These are phyloP conservation scores for Drosophila percnosoma DNA, from an alignment of 2,888 invertebrate species.

Conservation along the genomic window DNA sequence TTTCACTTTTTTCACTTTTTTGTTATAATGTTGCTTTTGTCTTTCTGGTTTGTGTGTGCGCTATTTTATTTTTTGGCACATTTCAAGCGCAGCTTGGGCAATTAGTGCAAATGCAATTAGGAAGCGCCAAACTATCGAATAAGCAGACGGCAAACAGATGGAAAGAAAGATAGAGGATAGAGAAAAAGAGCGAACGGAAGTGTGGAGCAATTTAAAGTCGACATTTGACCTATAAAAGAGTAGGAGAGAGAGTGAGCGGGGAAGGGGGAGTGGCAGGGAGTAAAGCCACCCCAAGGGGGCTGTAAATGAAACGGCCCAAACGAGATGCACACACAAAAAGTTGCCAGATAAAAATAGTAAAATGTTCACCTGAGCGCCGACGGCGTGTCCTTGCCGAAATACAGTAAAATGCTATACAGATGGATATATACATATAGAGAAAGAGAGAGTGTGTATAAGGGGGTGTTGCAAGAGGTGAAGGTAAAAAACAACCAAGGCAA, in stretches of 20 bases:
- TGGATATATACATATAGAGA: background rate
- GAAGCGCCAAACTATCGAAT: conserved; percentile 67
- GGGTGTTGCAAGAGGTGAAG: background rate
- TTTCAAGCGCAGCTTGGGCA: conserved; percentile 70
- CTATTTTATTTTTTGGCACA: conserved; percentile 53
- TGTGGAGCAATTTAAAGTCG: background rate
- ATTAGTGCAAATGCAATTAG: conserved; percentile 77
- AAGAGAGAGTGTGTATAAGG: no score
- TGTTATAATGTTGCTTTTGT: background rate
- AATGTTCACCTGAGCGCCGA: conserved; percentile 38
- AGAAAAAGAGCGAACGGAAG: background rate
- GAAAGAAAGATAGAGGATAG: background rate
- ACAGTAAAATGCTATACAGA: conserved; percentile 26
- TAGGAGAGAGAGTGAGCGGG: background rate
- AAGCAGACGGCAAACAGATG: conserved; percentile 40
- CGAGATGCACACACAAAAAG: conserved; percentile 44
- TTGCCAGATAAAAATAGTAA: conserved; percentile 49
- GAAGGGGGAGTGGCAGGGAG: background rate
- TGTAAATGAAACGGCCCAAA: conserved; percentile 54
- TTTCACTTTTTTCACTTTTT: background rate
- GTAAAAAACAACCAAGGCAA: conserved; percentile 48
- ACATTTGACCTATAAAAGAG: conserved; percentile 66
- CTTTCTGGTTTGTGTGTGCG: background rate
- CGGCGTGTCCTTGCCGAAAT: conserved; percentile 69
- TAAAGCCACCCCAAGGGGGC: background rate